phyloP scores from a whole-genome alignment of 1,140 invertebrate species.

The Gryllus bimaculatus region DNA sequence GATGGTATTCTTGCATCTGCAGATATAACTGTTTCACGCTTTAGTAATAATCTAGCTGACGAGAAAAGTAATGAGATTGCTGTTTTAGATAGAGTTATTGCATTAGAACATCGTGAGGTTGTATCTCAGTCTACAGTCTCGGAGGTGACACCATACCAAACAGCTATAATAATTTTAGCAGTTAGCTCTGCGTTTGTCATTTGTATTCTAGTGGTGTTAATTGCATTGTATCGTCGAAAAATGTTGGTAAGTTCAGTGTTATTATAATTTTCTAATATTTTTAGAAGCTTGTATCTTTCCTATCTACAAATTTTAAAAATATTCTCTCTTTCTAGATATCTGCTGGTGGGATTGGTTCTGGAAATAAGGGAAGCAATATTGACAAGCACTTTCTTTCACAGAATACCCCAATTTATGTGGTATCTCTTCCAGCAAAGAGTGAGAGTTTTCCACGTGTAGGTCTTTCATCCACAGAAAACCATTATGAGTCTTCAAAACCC shows the following conservation, averaged over 20 bases:
- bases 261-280: neutral
- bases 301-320: neutral
- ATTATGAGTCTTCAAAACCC: neutral
- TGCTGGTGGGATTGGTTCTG: neutral
- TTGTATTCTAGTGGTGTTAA: constrained; percentile 53
- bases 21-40: constrained; percentile 53
- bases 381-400: constrained; percentile 15
- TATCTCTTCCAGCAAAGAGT: constrained; percentile 14
- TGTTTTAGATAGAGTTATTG: constrained; percentile 38
- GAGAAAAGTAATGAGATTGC: constrained; percentile 24
- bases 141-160: constrained; percentile 55
- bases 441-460: neutral
- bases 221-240: constrained; percentile 49
- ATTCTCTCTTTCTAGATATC: neutral
- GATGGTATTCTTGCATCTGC: constrained; percentile 41
- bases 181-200: constrained; percentile 61
- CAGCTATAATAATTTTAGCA: constrained; percentile 55
- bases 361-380: constrained; percentile 12
- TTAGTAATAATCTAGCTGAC: constrained; percentile 43
- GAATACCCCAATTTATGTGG: constrained; percentile 18
- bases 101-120: constrained; percentile 56
- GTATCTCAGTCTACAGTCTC: constrained; percentile 53
- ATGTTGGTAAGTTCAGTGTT: constrained; percentile 15
- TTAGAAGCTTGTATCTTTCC: neutral
- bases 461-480: neutral